Evolutionary conservation across 2,113 vertebrate species (phyloP), one percentile per base, ranked within the genome.

Genomic region (Gymnogyps californianus): DNA sequence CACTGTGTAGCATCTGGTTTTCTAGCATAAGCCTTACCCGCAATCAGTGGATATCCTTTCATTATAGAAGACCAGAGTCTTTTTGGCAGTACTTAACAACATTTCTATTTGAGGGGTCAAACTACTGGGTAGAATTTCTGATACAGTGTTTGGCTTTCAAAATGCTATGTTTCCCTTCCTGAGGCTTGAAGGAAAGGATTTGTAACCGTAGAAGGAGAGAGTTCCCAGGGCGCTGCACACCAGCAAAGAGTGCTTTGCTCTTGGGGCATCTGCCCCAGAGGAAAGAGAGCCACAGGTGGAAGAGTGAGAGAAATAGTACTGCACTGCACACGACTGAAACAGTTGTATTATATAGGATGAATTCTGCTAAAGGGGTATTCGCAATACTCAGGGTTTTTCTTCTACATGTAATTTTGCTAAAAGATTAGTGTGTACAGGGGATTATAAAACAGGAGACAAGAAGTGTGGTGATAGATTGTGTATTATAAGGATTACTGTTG

Each of bases 31-130:
- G 21, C 54, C n/a, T 93, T 89, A 59, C 46, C 82, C 84, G 2
- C 55, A 70, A 6, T 64, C 31, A 76, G 32, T 89, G 83, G 46
- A 71, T 78, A 81, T 76, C 65, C 90, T 93, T 83, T 96, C 67
- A 91, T 96, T 94, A 94, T 31, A 69, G 79, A 88, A 90, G 55
- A 58, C 78, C 55, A 76, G 55, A 77, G 44, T 88, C 31, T 78
- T 89, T 77, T 78, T 93, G 93, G 52, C 86, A 91, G 55, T 89
- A 62, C 74, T 89, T 92, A 87, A 61, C 38, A 85, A 62, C 11
- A 16, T 83, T 84, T 87, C 88, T 95, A 83, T 97, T 95, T 94
- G 71, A 92, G 58, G 42, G 54, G 22, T 94, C 83, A 89, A 95
- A 95, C 62, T 81, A 59, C 88, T 0, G 70, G 90, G 82, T 92